Conservation (phyloP, 1,140 invertebrate species). For the Ridgeia piscesae region DNA sequence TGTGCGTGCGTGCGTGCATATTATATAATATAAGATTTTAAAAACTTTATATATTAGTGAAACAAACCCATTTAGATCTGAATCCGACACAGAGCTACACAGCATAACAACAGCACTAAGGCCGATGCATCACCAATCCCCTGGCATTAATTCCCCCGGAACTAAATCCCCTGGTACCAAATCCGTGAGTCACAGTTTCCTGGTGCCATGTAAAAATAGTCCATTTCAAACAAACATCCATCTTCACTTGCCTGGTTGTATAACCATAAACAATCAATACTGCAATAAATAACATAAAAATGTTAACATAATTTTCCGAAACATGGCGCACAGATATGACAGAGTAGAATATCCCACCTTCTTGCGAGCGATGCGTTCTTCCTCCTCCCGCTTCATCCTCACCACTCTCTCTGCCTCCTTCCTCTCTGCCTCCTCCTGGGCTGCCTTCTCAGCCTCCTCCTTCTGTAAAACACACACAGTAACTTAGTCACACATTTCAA, state of each 20-base stretch:
- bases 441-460: constrained; percentile 19
- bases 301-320: not conserved
- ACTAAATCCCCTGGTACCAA: too few species aligned
- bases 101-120: too few species aligned
- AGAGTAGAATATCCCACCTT: constrained; percentile 17
- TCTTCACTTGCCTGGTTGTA: not conserved
- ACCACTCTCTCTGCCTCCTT: constrained; percentile 19
- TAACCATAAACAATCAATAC: not conserved
- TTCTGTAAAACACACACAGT: constrained; percentile 15
- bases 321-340: not conserved
- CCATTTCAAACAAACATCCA: too few species aligned
- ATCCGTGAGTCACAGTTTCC: too few species aligned
- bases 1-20: too few species aligned
- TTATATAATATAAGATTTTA: too few species aligned
- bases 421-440: constrained; percentile 16
- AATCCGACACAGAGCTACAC: too few species aligned
- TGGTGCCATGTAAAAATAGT: too few species aligned
- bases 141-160: too few species aligned
- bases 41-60: too few species aligned
- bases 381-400: constrained; percentile 20
- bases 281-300: not conserved
- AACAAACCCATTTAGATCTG: too few species aligned
- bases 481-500: not conserved
- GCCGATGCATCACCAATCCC: too few species aligned
- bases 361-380: constrained; percentile 21